Base-by-base conservation (phyloP, 2,113 vertebrate genomes). In the Semicossyphus pulcher region DNA sequence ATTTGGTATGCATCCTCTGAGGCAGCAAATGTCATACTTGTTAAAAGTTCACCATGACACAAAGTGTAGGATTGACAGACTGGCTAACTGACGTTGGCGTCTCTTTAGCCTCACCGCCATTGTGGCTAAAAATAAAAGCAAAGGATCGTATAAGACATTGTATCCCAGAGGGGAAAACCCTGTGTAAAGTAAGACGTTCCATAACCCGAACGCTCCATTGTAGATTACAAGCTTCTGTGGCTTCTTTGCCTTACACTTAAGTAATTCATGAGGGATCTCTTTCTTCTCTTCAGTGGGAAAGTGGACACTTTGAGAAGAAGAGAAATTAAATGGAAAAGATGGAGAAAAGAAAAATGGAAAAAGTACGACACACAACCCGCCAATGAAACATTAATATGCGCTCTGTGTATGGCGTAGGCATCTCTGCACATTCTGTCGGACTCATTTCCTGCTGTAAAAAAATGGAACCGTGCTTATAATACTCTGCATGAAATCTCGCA, bases 381-480 rank as follows among this genome's bases (percentile, higher is more conserved):
- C 77, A 70, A 70, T 91, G 64, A 89, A 89, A 88, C 68, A 83
- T 90, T 86, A 67, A 86, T 85, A 60, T 42, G 44, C 36, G 70
- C 48, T 26, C 63, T 65, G 81, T 67, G 74, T 31, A 78, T 56
- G 57, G 58, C 54, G 44, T 0, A 26, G 47, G 47, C 65, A 63
- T 54, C 32, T 36, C 51, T 48, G 28, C 15, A 32, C 48, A 41
- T 31, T 70, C 65, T 71, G 53, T 68, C 29, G 10, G 34, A 84
- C 72, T 77, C 15, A 69, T 77, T 77, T 73, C 78, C 78, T 60
- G 37, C 45, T 29, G 67, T 82, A 63, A 77, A 74, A 44, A 51
- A 52, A 48, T 6, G 2, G 9, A 78, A 45, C 34, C 49, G 9
- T 10, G 32, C 42, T 57, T 32, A 39, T 32, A 25, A 29, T 39